Conservation (phyloP, 2,888 invertebrate species). For the Cheilosia vulpina region DNA sequence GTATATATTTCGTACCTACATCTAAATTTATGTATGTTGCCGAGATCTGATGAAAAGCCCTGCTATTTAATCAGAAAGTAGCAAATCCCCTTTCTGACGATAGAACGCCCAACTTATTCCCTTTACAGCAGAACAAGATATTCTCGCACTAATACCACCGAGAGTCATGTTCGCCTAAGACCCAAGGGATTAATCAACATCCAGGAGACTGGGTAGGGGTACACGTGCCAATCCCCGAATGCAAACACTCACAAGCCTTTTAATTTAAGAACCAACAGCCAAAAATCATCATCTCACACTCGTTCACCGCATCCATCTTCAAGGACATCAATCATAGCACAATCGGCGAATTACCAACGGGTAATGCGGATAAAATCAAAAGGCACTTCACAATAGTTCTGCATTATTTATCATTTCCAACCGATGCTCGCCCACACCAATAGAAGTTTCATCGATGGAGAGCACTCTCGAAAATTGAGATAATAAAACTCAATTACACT, state of each 20-base stretch:
- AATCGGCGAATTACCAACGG: slow-evolving; percentile 36
- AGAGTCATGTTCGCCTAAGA: background rate
- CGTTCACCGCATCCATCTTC: slow-evolving; percentile 13
- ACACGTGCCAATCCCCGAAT: no score
- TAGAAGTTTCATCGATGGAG: slow-evolving; percentile 35
- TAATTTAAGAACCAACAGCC: background rate
- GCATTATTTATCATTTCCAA: slow-evolving; percentile 57
- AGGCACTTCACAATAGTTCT: slow-evolving; percentile 50
- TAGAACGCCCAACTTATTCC: background rate
- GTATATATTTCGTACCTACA: no score
- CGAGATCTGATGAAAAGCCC: background rate
- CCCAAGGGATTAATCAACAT: slow-evolving; percentile 19
- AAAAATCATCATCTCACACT: background rate
- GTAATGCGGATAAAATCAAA: slow-evolving; percentile 13
- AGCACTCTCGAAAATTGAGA: slow-evolving; percentile 55
- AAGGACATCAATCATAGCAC: slow-evolving; percentile 33
- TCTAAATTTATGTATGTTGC: no score
- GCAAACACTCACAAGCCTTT: background rate
- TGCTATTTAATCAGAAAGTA: no score
- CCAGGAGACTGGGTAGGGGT: no score
- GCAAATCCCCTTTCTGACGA: no score
- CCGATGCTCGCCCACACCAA: background rate
- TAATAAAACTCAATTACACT: slow-evolving; percentile 70
- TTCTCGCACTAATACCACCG: background rate
- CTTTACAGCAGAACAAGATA: background rate